A percentile compares a stretch with the other conserved stretches of the same genome.
Evolutionary conservation across 2,888 invertebrate genomes (phyloP).

Genomic region (Galerucella nymphaeae): DNA sequence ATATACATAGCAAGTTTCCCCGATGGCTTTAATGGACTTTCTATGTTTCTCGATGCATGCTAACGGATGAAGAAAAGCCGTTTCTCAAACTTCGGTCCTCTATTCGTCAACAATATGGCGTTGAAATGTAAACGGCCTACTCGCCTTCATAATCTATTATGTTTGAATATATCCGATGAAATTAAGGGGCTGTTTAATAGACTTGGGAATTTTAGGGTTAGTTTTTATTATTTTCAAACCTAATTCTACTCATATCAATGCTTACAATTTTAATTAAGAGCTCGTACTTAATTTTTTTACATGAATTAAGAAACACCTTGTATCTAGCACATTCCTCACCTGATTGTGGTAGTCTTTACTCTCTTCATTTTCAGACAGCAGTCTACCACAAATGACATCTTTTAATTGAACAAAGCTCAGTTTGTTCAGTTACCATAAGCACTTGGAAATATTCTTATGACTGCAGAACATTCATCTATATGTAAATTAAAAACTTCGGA

Average conservation of each 20-base stretch:
- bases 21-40: conserved; percentile 64
- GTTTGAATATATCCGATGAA: conserved; percentile 4
- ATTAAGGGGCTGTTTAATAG: not conserved
- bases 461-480: conserved; percentile 28
- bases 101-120: not conserved
- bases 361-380: no score
- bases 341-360: no score
- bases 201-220: not conserved
- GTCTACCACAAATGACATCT: no score
- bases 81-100: conserved; percentile 21
- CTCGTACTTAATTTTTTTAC: no score
- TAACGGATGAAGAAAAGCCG: conserved; percentile 56
- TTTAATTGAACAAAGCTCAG: not conserved
- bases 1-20: conserved; percentile 55
- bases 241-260: no score
- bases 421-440: not conserved
- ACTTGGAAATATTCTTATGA: not conserved
- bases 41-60: conserved; percentile 62
- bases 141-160: conserved; percentile 13
- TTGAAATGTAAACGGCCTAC: conserved; percentile 1
- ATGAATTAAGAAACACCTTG: no score
- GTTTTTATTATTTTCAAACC: not conserved
- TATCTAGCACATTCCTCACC: no score
- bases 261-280: no score
- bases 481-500: conserved; percentile 20